Evolutionary conservation across 1,140 invertebrate genomes (phyloP), one percentile per base, ranked within the genome.

Genomic region (Calosoma granatense): DNA sequence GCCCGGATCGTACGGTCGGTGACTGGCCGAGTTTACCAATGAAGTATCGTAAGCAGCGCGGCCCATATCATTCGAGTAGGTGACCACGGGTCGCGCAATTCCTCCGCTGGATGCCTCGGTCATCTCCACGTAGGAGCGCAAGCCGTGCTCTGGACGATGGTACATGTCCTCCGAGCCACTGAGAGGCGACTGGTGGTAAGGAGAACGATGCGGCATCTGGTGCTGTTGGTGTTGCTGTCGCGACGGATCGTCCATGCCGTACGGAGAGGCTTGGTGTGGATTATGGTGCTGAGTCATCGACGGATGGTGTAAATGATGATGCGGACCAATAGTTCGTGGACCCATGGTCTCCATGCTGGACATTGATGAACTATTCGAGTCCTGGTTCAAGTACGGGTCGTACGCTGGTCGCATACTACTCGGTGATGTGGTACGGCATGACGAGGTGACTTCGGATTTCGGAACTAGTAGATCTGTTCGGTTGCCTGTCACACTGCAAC

Each of bases 261-360:
- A 80, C 4, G 60, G 26, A 2, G 43, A 39, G 39, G 55, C 30
- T 47, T 60, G 65, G 57, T 69, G 70, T 61, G 64, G 77, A 65
- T 76, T 67, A 69, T 74, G 59, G 70, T 70, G 0, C 69, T 74
- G 61, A 69, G 56, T 36, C 20, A 55, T 22, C 26, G 56, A 51
- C 21, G 60, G 22, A 26, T 59, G 61, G n/a, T 56, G 52, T 2
- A 30, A 55, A 12, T 62, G 65, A 9, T 66, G 59, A 51, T 69
- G 69, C 20, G 70, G 68, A 51, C 75, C 63, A 63, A 72, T 62
- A 22, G 65, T 62, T 22, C 78, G 69, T 1, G 76, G 74, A 2
- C 73, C 75, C 73, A 81, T 79, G 56, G 83, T 78, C 65, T 87
- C 86, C 81, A 87, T 84, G 63, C 80, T 84, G 15, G 85, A 86